Conservation (phyloP, 2,113 vertebrate genomes). For the Anoplopoma fimbria region DNA sequence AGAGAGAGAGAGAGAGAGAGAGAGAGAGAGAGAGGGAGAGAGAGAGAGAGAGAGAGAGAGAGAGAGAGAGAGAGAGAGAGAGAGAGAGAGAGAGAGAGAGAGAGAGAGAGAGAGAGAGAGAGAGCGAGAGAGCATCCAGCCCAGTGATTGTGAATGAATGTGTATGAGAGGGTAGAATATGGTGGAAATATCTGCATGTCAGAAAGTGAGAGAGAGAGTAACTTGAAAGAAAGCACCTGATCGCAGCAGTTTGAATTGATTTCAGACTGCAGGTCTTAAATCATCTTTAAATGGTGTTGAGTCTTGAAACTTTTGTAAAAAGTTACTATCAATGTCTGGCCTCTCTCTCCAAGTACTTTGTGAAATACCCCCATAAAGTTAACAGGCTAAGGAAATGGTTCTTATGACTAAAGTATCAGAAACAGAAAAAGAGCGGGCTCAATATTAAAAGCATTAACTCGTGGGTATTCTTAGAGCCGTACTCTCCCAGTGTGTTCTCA, state of each 20-base stretch:
- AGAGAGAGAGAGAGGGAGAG: too few species aligned
- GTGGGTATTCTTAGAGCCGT: slow-evolving; percentile 5
- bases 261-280: slow-evolving; percentile 15
- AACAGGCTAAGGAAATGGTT: neutral
- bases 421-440: neutral
- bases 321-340: neutral
- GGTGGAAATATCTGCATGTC: slow-evolving; percentile 31
- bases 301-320: slow-evolving; percentile 7
- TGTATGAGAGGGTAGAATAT: neutral
- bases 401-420: neutral
- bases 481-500: slow-evolving; percentile 4
- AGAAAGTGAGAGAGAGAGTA: slow-evolving; percentile 13
- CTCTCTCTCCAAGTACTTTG: neutral
- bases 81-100: slow-evolving; percentile 8
- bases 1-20: neutral
- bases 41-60: neutral
- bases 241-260: slow-evolving; percentile 4
- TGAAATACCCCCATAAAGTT: neutral
- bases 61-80: slow-evolving; percentile 17
- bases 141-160: too few species aligned
- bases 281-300: neutral
- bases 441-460: neutral
- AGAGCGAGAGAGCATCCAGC: too few species aligned
- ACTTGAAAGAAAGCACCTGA: slow-evolving; percentile 21
- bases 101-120: too few species aligned